Evolutionary conservation across 2,113 vertebrate genomes (phyloP).

Genomic region (Arothron firmamentum): DNA sequence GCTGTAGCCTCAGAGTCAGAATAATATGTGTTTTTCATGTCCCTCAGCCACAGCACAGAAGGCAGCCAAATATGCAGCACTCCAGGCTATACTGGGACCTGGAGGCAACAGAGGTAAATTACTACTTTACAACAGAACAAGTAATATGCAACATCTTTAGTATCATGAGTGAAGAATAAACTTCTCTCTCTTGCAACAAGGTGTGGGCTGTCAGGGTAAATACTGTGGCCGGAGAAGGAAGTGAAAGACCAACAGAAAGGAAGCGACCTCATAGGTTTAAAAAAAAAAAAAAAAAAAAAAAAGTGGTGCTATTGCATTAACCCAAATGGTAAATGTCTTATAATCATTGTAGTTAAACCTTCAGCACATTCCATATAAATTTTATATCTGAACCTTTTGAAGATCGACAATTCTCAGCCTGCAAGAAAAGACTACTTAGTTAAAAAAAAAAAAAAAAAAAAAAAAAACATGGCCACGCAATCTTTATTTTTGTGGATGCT

Average conservation of each 20-base stretch:
- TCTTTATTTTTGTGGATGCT: background rate
- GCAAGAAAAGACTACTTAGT: slow-evolving; percentile 1
- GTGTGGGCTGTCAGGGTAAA: slow-evolving; percentile 82
- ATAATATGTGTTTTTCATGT: background rate
- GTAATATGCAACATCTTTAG: background rate
- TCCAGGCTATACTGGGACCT: slow-evolving; percentile 68
- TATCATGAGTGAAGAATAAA: background rate
- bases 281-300: slow-evolving; percentile 65
- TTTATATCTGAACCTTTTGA: slow-evolving; percentile 21
- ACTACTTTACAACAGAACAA: background rate
- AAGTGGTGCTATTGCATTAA: slow-evolving; percentile 93
- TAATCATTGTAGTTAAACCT: slow-evolving; percentile 40
- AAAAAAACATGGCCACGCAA: background rate
- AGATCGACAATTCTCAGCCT: slow-evolving; percentile 41
- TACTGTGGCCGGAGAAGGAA: slow-evolving; percentile 91
- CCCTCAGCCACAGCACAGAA: slow-evolving; percentile 69
- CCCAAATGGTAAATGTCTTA: slow-evolving; percentile 82
- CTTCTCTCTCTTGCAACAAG: slow-evolving; percentile 51
- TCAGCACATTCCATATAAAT: slow-evolving; percentile 29
- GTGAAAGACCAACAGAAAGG: slow-evolving; percentile 74
- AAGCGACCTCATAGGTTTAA: slow-evolving; percentile 81
- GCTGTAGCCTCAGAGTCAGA: background rate
- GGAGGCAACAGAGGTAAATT: slow-evolving; percentile 73
- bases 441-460: no score
- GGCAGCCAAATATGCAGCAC: slow-evolving; percentile 71